phyloP scores from a whole-genome alignment of 1,140 invertebrate species.

The Lepidurus apus region DNA sequence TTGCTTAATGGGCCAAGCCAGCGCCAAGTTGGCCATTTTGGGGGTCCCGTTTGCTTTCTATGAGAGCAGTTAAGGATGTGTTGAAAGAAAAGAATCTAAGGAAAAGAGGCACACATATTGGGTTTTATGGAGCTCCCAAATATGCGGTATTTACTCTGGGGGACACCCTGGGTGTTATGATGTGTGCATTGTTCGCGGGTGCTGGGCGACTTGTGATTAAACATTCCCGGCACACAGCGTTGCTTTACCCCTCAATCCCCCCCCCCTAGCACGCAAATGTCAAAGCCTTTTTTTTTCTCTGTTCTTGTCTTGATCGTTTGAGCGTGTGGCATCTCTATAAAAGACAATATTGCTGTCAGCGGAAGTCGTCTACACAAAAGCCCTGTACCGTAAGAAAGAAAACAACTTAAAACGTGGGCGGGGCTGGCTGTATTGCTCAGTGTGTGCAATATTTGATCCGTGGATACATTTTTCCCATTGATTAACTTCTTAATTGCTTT shows the following conservation, averaged over 20 bases:
- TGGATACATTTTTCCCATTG: not conserved
- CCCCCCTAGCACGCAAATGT: not conserved
- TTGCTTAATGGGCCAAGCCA: too few species aligned
- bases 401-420: not conserved
- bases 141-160: constrained; percentile 21
- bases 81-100: not conserved
- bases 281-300: not conserved
- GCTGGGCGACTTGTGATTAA: constrained; percentile 18
- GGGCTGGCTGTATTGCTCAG: not conserved
- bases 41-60: not conserved
- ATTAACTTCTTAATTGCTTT: too few species aligned
- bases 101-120: not conserved
- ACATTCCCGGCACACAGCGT: constrained; percentile 7
- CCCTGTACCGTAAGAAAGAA: not conserved
- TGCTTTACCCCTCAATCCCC: not conserved
- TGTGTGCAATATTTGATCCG: too few species aligned
- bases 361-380: not conserved
- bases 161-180: constrained; percentile 20
- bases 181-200: constrained; percentile 3
- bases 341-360: constrained; percentile 6
- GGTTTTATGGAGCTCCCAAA: not conserved
- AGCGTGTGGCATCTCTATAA: constrained; percentile 9
- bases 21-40: too few species aligned
- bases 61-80: not conserved
- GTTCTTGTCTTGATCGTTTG: constrained; percentile 5